Evolutionary conservation across 37 sponge, comb jelly and placozoan species (phyloP), one percentile per base, ranked within the genome.

Genomic region (Haliclona indistincta): DNA sequence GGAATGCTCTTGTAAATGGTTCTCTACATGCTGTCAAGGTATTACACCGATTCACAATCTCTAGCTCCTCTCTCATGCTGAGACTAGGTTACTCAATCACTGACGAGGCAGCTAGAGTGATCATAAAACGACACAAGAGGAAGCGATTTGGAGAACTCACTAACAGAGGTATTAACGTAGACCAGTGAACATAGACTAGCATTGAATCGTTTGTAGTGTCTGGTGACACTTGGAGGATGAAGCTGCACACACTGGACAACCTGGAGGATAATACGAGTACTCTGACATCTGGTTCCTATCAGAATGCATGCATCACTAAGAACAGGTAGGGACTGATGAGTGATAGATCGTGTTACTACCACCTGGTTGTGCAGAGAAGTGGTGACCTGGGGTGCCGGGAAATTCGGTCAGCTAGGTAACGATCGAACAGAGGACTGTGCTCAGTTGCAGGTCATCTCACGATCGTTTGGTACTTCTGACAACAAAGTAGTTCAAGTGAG

Each of bases 371-470:
- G 20, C 47, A 74, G 76, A 1, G 58, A 43, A 17, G 29, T 86
- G 64, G 43, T 80, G 36, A 80, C 81, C 13, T 87, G 88, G 88
- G 88, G 88, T 56, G 81, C 88, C 64, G 88, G 88, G 8, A 36
- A 35, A 41, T 81, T 87, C 53, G 88, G 88, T 1, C 88, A 87
- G 68, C 69, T 87, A 34, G 88, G 91, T 51, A 85, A 91, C 39
- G 68, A 70, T 20, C 61, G 67, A 20, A 56, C 38, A 28, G 70
- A 81, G n/a, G 91, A 91, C 43, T 75, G 64, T 33, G 51, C 69
- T 30, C 43, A 54, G 22, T 68, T 43, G 29, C 77, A 75, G 20
- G 73, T 81, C 68, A 41, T 86, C 0, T 71, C 63, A 6, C 39
- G 29, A 41, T 45, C 54, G 37, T 45, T 90, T 22, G 68, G 71